These are phyloP conservation scores for Chesias legatella DNA, from an alignment of 2,888 invertebrate species.

Conservation along the genomic window DNA sequence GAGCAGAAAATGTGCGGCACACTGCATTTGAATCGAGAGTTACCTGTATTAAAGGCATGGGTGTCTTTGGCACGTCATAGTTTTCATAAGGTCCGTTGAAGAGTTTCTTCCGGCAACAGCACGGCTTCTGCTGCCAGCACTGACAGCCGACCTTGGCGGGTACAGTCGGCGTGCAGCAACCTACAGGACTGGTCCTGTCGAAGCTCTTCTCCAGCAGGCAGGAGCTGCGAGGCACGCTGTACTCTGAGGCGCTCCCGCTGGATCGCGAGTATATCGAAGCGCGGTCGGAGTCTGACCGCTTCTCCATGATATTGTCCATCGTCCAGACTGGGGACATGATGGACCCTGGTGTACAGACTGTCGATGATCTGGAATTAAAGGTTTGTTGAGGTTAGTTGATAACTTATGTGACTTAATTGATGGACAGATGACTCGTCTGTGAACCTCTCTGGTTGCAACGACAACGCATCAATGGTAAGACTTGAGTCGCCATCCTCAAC, in stretches of 20 bases:
- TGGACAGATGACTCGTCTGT: no score
- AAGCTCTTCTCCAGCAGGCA: constrained; percentile 74
- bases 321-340: constrained; percentile 80
- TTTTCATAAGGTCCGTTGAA: constrained; percentile 85
- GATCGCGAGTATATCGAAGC: constrained; percentile 84
- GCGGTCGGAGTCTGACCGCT: constrained; percentile 78
- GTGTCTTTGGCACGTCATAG: constrained; percentile 89
- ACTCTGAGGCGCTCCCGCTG: constrained; percentile 84
- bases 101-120: constrained; percentile 63
- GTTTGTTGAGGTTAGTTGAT: not conserved
- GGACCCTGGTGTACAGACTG: constrained; percentile 74
- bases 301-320: constrained; percentile 76
- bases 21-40: constrained; percentile 72
- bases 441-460: no score
- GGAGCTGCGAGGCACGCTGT: constrained; percentile 78
- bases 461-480: no score
- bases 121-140: constrained; percentile 68
- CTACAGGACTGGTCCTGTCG: constrained; percentile 64
- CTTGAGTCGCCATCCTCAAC: no score
- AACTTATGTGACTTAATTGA: no score
- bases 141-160: constrained; percentile 77
- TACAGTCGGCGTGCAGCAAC: constrained; percentile 79
- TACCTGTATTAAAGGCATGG: constrained; percentile 77
- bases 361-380: constrained; percentile 76
- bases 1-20: constrained; percentile 72